Conservation (phyloP, 2,113 vertebrate species). For the Chaetura pelagica region DNA sequence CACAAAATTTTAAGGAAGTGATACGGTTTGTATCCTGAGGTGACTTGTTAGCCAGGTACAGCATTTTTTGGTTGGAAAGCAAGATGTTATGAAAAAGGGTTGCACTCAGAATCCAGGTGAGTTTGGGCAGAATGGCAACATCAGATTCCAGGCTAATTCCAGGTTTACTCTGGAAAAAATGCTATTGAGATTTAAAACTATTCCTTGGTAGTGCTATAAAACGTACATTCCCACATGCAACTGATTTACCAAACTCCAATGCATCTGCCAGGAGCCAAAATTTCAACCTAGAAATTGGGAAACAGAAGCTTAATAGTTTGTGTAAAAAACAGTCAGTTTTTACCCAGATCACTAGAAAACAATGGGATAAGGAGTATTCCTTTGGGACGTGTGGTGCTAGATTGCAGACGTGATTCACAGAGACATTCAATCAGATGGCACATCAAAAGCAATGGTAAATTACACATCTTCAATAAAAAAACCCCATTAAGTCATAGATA, state of each 20-base stretch:
- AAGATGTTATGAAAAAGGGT: neutral
- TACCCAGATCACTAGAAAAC: neutral
- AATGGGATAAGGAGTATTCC: neutral
- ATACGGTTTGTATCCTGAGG: neutral
- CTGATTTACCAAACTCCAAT: neutral
- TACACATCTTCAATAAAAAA: neutral
- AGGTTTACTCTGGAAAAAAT: neutral
- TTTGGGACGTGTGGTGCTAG: neutral
- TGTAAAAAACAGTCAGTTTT: neutral
- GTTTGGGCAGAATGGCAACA: neutral
- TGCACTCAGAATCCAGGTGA: neutral
- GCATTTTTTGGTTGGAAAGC: neutral
- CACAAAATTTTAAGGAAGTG: neutral
- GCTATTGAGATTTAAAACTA: neutral
- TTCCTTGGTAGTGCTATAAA: neutral
- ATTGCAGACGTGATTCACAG: conserved; percentile 33
- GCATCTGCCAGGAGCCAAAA: neutral
- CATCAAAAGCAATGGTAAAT: conserved; percentile 60
- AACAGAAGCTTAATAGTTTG: neutral
- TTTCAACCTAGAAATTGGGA: neutral
- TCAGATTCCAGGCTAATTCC: conserved; percentile 1
- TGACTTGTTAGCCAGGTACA: neutral
- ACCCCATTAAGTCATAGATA: neutral
- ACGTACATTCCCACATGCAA: neutral
- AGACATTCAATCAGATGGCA: conserved; percentile 46